Base-by-base conservation (phyloP, 2,113 vertebrate genomes). In the Stigmatopora argus region DNA sequence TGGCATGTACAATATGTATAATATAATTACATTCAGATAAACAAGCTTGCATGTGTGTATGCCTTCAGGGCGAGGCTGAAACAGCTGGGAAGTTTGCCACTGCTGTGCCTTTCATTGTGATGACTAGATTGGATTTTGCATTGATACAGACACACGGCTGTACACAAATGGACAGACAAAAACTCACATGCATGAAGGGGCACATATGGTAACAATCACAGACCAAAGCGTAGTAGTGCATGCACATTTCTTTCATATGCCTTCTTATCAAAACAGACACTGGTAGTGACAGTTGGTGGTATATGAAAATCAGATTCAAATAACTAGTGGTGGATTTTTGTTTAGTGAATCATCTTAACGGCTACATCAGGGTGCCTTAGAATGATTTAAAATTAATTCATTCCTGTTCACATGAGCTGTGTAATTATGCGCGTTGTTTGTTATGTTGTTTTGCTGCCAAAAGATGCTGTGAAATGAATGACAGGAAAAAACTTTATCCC, bases 241-340 rank as follows among this genome's bases (percentile, higher is more conserved):
- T 70, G 62, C 66, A 17, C 41, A 52, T 59, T 67, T 66, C 49
- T 63, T 69, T 70, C 63, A 65, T 75, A 70, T 71, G 79, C 67
- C 72, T 63, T 48, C 77, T 74, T 67, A 87, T 74, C 83, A 77
- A 83, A 47, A 67, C 70, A n/a, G 69, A 69, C 69, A 82, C 78
- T 70, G 71, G 61, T 61, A 64, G 55, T 80, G 87, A 85, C 87
- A 87, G 87, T 89, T 89, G 87, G 86, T 81, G 79, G 79, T 44
- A 85, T 83, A 87, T 87, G 82, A 77, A 89, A 89, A 87, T 80
- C 0, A 70, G 17, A 87, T 89, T 81, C 86, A 87, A 89, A 89
- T 79, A 58, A 72, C 67, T 58, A 66, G 63, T 62, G 51, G 12
- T 72, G 72, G 72, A 82, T 87, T 85, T 87, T 80, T 84, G 72